A percentile compares a stretch with the other conserved stretches of the same genome.
Conservation (phyloP, 2,888 invertebrate species). For the Andricus quercusramuli region DNA sequence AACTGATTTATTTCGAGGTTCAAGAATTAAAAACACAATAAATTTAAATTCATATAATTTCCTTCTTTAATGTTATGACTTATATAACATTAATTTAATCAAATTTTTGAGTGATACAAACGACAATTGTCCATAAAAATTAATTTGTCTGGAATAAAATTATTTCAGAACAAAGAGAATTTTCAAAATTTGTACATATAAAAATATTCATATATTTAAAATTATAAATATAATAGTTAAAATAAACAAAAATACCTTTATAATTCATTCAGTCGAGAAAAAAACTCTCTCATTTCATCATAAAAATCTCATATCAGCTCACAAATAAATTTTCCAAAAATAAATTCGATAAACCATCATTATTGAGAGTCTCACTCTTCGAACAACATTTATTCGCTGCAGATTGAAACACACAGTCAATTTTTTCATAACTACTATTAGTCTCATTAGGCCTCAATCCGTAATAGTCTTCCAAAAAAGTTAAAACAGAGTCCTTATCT, state of each 20-base stretch:
- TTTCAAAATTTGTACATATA: background rate
- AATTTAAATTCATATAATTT: background rate
- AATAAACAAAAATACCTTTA: constrained; percentile 8
- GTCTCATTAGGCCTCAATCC: constrained; percentile 75
- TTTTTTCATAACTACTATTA: constrained; percentile 50
- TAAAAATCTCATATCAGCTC: background rate
- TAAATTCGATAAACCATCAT: constrained; percentile 19
- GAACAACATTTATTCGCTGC: constrained; percentile 38
- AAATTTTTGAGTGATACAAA: background rate
- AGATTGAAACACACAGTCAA: constrained; percentile 52
- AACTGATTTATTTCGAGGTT: background rate
- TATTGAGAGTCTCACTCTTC: background rate
- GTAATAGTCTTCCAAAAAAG: constrained; percentile 84
- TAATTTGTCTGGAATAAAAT: no score
- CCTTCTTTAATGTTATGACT: background rate
- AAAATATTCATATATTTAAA: background rate
- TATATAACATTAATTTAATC: background rate
- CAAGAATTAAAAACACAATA: background rate
- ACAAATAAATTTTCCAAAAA: constrained; percentile 32
- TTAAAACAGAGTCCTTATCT: constrained; percentile 84
- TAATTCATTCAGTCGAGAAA: background rate
- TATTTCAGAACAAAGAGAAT: no score
- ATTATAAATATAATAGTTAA: background rate
- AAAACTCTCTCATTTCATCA: background rate
- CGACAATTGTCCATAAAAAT: no score